Evolutionary conservation across 2,888 invertebrate species (phyloP).

Genomic region (Anagyrus pseudococci): DNA sequence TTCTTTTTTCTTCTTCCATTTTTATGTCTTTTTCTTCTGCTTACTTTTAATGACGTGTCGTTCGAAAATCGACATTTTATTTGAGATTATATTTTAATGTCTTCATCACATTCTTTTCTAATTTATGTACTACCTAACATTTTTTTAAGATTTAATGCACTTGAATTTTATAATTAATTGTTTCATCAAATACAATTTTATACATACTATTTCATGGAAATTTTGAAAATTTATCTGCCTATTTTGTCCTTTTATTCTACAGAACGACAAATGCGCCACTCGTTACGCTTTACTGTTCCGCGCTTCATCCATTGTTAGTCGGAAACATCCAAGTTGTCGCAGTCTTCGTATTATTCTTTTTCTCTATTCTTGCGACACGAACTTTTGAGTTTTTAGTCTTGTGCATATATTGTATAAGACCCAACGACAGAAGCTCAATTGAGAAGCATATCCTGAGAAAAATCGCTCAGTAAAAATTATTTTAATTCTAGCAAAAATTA

Average conservation of each 20-base stretch:
- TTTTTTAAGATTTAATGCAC: no score
- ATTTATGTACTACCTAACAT: no score
- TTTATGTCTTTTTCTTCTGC: no score
- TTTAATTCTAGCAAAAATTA: no score
- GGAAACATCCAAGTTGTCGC: slow-evolving; percentile 31
- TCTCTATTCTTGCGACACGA: slow-evolving; percentile 12
- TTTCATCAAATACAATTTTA: not conserved
- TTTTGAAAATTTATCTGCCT: slow-evolving; percentile 9
- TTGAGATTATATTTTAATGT: not conserved
- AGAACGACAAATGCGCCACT: slow-evolving; percentile 45
- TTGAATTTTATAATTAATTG: no score
- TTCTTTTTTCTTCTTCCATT: no score
- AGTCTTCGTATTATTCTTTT: slow-evolving; percentile 5
- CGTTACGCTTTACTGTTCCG: slow-evolving; percentile 55
- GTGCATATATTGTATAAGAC: not conserved
- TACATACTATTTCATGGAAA: not conserved
- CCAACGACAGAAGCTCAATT: not conserved
- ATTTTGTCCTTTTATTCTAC: not conserved
- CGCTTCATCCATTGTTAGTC: slow-evolving; percentile 46
- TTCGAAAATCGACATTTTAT: no score
- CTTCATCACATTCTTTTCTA: not conserved
- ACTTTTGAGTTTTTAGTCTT: slow-evolving; percentile 5
- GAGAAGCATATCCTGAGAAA: no score
- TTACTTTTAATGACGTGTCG: no score
- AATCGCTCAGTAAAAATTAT: no score